These are phyloP conservation scores for Leptonema lineaticorne DNA, from an alignment of 1,140 invertebrate genomes.

Conservation along the genomic window DNA sequence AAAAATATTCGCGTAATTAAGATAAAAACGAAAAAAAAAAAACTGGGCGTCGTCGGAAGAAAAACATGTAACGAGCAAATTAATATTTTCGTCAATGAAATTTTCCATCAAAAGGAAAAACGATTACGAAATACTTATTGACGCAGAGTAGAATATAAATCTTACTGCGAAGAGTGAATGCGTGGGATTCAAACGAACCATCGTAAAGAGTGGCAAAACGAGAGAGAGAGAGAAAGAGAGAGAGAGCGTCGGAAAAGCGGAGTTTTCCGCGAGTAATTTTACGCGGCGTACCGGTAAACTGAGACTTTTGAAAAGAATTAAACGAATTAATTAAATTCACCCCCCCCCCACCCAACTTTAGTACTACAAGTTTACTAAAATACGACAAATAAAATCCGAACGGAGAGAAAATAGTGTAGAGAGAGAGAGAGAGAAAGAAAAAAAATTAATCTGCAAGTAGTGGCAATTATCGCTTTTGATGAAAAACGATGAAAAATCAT, in stretches of 20 bases:
- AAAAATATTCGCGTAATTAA: too few relatives aligned
- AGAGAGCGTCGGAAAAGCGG: too few relatives aligned
- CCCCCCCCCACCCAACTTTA: slow-evolving; percentile 9
- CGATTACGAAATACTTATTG: slow-evolving; percentile 6
- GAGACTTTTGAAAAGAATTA: too few relatives aligned
- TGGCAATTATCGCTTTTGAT: slow-evolving; percentile 6
- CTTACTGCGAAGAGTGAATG: not conserved
- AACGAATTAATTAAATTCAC: slow-evolving; percentile 24
- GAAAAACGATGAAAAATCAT: too few relatives aligned
- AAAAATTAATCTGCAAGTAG: slow-evolving; percentile 8
- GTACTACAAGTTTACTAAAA: too few relatives aligned
- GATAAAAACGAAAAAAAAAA: too few relatives aligned
- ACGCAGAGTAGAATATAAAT: not conserved
- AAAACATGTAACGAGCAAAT: not conserved
- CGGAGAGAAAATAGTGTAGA: too few relatives aligned
- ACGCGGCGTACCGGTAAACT: not conserved
- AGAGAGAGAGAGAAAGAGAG: too few relatives aligned
- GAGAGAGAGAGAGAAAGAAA: not conserved
- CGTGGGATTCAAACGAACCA: not conserved
- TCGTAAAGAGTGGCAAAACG: too few relatives aligned
- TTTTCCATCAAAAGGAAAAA: not conserved
- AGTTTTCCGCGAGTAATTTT: slow-evolving; percentile 10
- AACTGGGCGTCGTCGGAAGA: too few relatives aligned
- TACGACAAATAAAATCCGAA: too few relatives aligned
- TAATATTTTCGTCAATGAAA: not conserved